Conservation (phyloP, 2,888 invertebrate genomes). For the Marasmarcha lunaedactyla region DNA sequence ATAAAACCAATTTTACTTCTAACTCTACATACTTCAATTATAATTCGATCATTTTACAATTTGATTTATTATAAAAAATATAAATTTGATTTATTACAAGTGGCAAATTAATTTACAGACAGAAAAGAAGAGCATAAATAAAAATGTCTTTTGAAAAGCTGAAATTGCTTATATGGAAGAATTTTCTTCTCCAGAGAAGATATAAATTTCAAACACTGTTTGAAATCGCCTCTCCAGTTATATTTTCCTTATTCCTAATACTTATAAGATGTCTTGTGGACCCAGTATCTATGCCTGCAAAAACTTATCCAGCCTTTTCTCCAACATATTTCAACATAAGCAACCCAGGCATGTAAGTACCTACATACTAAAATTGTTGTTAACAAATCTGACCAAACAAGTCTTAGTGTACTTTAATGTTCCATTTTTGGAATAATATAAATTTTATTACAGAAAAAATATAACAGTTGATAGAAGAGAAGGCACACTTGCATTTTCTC, state of each 20-base stretch:
- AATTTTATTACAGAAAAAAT: slow-evolving; percentile 37
- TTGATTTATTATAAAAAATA: too few relatives aligned
- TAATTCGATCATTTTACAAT: too few relatives aligned
- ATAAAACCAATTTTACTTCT: too few relatives aligned
- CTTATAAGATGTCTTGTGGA: slow-evolving; percentile 77
- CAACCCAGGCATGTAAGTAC: slow-evolving; percentile 46
- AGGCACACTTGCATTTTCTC: slow-evolving; percentile 57
- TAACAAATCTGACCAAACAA: background rate
- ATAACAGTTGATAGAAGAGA: slow-evolving; percentile 38
- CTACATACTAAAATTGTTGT: background rate
- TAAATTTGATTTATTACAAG: too few relatives aligned
- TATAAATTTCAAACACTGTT: slow-evolving; percentile 78
- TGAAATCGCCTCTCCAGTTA: slow-evolving; percentile 78
- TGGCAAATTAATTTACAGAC: too few relatives aligned
- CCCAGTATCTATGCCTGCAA: slow-evolving; percentile 61
- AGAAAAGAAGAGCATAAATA: background rate
- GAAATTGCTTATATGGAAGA: slow-evolving; percentile 84
- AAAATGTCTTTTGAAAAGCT: slow-evolving; percentile 71
- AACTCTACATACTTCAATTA: too few relatives aligned
- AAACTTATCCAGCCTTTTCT: slow-evolving; percentile 38
- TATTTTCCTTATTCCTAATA: slow-evolving; percentile 79
- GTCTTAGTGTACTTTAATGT: too few relatives aligned
- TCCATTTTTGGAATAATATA: too few relatives aligned
- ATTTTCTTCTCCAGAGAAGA: slow-evolving; percentile 80
- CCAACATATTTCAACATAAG: slow-evolving; percentile 56